A percentile compares a stretch with the other conserved stretches of the same genome.
phyloP scores from a whole-genome alignment of 2,888 invertebrate species.

The Cheilosia scutellata region DNA sequence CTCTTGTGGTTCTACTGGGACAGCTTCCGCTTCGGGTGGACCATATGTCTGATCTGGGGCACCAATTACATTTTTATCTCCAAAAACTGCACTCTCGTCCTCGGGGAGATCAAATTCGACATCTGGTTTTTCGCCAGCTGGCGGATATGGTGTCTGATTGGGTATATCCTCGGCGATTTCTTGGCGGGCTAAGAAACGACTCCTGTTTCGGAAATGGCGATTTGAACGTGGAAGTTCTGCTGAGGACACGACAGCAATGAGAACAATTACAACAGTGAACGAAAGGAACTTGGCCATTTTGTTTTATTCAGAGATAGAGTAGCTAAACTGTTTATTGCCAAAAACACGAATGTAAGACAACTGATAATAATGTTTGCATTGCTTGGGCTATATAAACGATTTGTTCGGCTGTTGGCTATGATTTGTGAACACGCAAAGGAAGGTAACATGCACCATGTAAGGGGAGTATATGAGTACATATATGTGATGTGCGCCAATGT shows the following conservation, averaged over 20 bases:
- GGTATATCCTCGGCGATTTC: conserved; percentile 43
- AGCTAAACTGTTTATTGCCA: conserved; percentile 12
- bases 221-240: conserved; percentile 32
- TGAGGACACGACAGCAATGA: conserved; percentile 16
- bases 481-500: conserved; percentile 49
- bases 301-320: neutral
- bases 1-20: conserved; percentile 25
- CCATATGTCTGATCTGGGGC: conserved; percentile 77
- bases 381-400: conserved; percentile 62
- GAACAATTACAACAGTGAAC: neutral
- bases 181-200: conserved; percentile 55
- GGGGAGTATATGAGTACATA: conserved; percentile 17
- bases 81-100: conserved; percentile 78
- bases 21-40: conserved; percentile 51
- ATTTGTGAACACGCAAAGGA: conserved; percentile 60
- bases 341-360: conserved; percentile 56
- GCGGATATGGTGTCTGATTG: conserved; percentile 79
- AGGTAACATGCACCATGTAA: conserved; percentile 57
- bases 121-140: conserved; percentile 80
- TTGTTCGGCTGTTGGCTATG: conserved; percentile 32
- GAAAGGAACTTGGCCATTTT: conserved; percentile 39
- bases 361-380: conserved; percentile 46
- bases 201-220: conserved; percentile 39
- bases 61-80: conserved; percentile 72
- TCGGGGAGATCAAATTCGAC: conserved; percentile 80